These are phyloP conservation scores for Chirona hameri DNA, from an alignment of 2,888 invertebrate genomes.

Conservation along the genomic window DNA sequence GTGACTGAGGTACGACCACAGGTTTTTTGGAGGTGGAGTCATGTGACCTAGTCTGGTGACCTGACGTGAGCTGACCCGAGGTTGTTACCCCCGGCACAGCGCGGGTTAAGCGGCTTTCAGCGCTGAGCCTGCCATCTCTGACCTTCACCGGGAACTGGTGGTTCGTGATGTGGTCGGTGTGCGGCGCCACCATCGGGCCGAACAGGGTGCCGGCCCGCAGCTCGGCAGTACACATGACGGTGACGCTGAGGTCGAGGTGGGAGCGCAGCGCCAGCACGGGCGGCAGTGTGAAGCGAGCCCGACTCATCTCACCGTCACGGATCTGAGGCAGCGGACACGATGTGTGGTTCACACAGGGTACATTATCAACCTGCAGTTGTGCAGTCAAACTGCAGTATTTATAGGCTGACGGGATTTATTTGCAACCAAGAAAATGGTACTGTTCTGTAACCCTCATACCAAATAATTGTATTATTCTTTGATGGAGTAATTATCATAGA, in stretches of 20 bases:
- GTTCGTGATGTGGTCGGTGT: not conserved
- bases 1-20: too few relatives aligned
- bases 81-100: too few relatives aligned
- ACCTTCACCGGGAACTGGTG: not conserved
- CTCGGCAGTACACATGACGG: not conserved
- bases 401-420: too few relatives aligned
- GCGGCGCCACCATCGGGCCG: slow-evolving; percentile 23
- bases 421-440: too few relatives aligned
- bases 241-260: not conserved
- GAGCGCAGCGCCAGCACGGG: not conserved
- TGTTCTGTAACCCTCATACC: not conserved
- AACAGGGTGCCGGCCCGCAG: not conserved
- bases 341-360: not conserved
- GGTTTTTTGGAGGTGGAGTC: too few relatives aligned
- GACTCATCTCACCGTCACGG: not conserved
- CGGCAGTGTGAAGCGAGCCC: not conserved
- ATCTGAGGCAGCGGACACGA: not conserved
- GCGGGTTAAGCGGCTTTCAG: not conserved
- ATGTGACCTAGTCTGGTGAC: too few relatives aligned
- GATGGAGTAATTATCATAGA: too few relatives aligned
- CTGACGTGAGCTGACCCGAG: too few relatives aligned
- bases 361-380: too few relatives aligned
- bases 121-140: not conserved
- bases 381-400: too few relatives aligned
- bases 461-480: not conserved